Conservation (phyloP, 1,140 invertebrate genomes). For the Aphaenogaster floridana region DNA sequence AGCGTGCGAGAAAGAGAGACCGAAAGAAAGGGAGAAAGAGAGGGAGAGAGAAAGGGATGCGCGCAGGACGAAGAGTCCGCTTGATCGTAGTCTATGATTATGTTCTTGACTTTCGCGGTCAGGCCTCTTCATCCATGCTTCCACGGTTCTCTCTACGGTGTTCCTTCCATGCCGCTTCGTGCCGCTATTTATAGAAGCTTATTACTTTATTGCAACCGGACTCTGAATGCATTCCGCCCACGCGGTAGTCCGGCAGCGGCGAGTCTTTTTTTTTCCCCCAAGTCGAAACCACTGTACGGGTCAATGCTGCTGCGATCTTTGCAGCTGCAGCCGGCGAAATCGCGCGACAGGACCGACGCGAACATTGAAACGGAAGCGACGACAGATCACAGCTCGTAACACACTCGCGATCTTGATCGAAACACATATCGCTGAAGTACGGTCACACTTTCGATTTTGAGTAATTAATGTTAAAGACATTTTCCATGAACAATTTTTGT, state of each 20-base stretch:
- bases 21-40: constrained; percentile 22
- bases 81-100: constrained; percentile 82
- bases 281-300: constrained; percentile 19
- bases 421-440: neutral
- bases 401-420: neutral
- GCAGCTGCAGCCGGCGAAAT: constrained; percentile 37
- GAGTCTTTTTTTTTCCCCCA: neutral
- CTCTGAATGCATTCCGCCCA: constrained; percentile 79
- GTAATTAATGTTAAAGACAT: neutral
- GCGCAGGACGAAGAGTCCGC: constrained; percentile 56
- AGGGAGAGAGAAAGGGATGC: neutral
- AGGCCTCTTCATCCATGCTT: constrained; percentile 79
- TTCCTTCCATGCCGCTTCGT: constrained; percentile 72
- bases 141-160: constrained; percentile 70
- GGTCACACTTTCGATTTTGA: neutral
- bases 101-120: constrained; percentile 82
- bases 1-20: neutral
- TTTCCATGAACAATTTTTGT: neutral
- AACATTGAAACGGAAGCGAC: constrained; percentile 15
- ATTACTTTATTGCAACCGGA: constrained; percentile 82
- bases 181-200: constrained; percentile 82
- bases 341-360: constrained; percentile 11
- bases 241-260: constrained; percentile 57
- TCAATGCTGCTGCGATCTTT: constrained; percentile 32
- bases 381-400: neutral